Evolutionary conservation across 2,113 vertebrate genomes (phyloP).

Genomic region (Oreochromis spilurus): DNA sequence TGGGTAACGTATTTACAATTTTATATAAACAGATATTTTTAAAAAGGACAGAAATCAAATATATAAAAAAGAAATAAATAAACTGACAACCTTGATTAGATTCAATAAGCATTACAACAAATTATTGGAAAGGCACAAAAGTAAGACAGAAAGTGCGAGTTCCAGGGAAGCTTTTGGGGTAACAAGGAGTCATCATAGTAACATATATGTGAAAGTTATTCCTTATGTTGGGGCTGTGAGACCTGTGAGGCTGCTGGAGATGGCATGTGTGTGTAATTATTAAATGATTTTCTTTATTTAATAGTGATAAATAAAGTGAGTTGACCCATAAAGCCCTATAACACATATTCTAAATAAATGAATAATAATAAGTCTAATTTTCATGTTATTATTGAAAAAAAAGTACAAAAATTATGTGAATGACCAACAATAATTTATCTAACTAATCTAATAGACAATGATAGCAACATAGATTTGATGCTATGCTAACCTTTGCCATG

Average conservation of each 20-base stretch:
- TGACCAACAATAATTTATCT: background rate
- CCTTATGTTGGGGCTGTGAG: background rate
- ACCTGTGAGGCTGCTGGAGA: background rate
- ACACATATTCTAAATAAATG: background rate
- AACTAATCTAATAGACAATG: background rate
- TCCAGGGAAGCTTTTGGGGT: background rate
- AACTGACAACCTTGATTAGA: background rate
- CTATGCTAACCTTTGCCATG: background rate
- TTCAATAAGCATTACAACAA: background rate
- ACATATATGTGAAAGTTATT: background rate
- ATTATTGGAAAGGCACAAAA: background rate
- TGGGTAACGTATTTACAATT: accelerated
- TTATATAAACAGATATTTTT: background rate
- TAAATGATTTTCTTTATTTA: background rate
- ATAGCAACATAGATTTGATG: background rate
- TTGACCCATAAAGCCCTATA: background rate
- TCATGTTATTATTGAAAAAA: background rate
- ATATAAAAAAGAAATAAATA: accelerated
- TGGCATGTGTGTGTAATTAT: accelerated
- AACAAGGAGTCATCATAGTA: background rate
- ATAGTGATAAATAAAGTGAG: background rate
- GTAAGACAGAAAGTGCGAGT: accelerated
- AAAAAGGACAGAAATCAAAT: background rate
- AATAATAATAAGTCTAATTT: background rate
- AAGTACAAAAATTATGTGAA: background rate